Conservation (phyloP, 2,888 invertebrate species). For the Petrolisthes cinctipes region DNA sequence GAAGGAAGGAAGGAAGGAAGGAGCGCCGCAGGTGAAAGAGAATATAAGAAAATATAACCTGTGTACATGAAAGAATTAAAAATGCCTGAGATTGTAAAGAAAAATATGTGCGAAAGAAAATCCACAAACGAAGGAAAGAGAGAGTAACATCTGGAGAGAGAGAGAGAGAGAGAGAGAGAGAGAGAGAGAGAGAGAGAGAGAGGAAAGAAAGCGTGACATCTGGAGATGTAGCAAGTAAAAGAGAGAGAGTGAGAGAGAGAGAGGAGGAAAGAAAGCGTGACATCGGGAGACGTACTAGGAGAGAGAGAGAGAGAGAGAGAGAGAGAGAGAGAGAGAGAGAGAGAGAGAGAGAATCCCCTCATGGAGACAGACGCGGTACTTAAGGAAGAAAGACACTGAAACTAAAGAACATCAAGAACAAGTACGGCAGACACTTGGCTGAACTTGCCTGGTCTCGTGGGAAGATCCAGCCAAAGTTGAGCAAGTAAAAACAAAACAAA, state of each 20-base stretch:
- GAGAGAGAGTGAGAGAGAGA: background rate
- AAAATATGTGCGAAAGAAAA: no score
- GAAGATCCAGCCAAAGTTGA: no score
- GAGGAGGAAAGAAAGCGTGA: background rate
- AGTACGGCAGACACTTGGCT: no score
- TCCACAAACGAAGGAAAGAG: background rate
- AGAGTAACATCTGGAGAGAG: background rate
- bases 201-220: background rate
- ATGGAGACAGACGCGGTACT: no score
- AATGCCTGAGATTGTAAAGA: no score
- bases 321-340: conserved; percentile 1
- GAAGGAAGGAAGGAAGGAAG: background rate
- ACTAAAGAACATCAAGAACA: no score
- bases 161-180: background rate
- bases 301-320: background rate
- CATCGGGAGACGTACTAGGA: background rate
- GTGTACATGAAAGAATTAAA: no score
- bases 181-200: background rate
- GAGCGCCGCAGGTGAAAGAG: no score
- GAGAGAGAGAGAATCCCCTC: background rate
- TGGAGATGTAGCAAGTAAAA: background rate
- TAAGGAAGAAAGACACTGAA: no score
- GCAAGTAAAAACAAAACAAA: no score
- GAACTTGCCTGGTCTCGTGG: no score
- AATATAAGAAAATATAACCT: no score